Evolutionary conservation across 92 coral and sea anemone genomes (phyloP).

Genomic region (Palythoa grandis): DNA sequence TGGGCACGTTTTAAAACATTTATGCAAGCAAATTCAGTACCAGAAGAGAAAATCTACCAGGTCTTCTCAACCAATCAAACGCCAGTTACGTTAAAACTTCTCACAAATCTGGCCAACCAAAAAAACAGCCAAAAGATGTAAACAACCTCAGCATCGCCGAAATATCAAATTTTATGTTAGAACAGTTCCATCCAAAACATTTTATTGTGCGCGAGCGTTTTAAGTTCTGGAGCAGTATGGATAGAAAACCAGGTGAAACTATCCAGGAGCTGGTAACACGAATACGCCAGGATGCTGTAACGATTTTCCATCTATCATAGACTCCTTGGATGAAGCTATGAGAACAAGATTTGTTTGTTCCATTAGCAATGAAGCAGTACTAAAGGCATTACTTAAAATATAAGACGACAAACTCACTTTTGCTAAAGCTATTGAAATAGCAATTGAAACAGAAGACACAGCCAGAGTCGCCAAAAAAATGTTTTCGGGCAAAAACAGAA

Average conservation of each 20-base stretch:
- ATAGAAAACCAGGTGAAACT: constrained; percentile 14
- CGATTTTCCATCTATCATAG: constrained; percentile 34
- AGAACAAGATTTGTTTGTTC: constrained; percentile 45
- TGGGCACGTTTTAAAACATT: constrained; percentile 32
- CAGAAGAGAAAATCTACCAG: background rate
- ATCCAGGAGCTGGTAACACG: constrained; percentile 41
- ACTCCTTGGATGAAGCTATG: constrained; percentile 44
- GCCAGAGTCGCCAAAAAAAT: constrained; percentile 48
- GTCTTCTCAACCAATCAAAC: constrained; percentile 1
- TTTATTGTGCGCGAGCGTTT: constrained; percentile 1
- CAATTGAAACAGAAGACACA: constrained; percentile 25
- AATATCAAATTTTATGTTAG: background rate
- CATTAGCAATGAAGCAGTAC: constrained; percentile 35
- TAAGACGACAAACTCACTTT: constrained; percentile 44
- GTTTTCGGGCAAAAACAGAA: constrained; percentile 22
- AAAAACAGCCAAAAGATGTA: background rate
- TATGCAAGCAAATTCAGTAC: constrained; percentile 23
- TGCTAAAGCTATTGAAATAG: constrained; percentile 10
- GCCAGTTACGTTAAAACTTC: background rate
- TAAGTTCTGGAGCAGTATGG: constrained; percentile 4
- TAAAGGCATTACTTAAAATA: constrained; percentile 34
- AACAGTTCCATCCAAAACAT: constrained; percentile 4
- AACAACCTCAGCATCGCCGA: constrained; percentile 4
- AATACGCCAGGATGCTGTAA: constrained; percentile 48
- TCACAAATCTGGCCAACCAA: background rate